A percentile compares a stretch with the other conserved stretches of the same genome.
phyloP scores from a whole-genome alignment of 37 sponge, comb jelly and placozoan species.

The Eunapius fragilis region DNA sequence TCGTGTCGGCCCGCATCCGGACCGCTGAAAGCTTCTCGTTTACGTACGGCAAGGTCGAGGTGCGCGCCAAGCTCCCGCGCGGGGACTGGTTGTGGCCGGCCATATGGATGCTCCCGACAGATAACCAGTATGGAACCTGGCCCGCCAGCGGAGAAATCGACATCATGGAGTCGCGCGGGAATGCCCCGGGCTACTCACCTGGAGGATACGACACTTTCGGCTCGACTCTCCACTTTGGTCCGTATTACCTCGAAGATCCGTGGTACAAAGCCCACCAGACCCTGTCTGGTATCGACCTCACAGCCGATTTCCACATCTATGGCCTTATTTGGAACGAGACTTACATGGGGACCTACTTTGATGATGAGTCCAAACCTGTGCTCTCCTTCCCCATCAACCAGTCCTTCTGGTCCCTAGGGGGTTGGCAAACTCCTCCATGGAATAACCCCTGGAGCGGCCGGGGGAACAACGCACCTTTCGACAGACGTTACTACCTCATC shows the following conservation, averaged over 20 bases:
- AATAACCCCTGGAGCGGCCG: constrained; percentile 68
- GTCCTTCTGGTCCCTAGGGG: constrained; percentile 76
- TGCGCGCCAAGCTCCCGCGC: constrained; percentile 72
- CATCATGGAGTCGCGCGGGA: constrained; percentile 86
- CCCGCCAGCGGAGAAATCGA: constrained; percentile 90
- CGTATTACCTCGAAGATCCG: constrained; percentile 25
- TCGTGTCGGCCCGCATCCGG: constrained; percentile 67
- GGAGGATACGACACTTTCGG: constrained; percentile 77
- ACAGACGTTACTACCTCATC: constrained; percentile 60
- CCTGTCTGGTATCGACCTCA: constrained; percentile 37
- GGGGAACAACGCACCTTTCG: constrained; percentile 71
- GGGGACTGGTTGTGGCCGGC: constrained; percentile 91
- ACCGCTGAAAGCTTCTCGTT: constrained; percentile 74
- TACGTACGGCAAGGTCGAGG: constrained; percentile 75
- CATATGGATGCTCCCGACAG: constrained; percentile 74
- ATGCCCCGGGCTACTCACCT: constrained; percentile 62
- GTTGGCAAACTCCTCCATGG: constrained; percentile 49
- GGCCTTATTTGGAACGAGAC: constrained; percentile 87
- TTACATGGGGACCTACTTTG: constrained; percentile 86
- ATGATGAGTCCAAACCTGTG: constrained; percentile 47
- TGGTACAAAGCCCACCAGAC: constrained; percentile 38
- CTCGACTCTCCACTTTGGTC: constrained; percentile 80
- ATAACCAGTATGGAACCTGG: constrained; percentile 79
- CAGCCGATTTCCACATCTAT: constrained; percentile 73
- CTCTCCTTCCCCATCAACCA: constrained; percentile 56